These are phyloP conservation scores for Cephus spinipes DNA, from an alignment of 2,888 invertebrate genomes.

Conservation along the genomic window DNA sequence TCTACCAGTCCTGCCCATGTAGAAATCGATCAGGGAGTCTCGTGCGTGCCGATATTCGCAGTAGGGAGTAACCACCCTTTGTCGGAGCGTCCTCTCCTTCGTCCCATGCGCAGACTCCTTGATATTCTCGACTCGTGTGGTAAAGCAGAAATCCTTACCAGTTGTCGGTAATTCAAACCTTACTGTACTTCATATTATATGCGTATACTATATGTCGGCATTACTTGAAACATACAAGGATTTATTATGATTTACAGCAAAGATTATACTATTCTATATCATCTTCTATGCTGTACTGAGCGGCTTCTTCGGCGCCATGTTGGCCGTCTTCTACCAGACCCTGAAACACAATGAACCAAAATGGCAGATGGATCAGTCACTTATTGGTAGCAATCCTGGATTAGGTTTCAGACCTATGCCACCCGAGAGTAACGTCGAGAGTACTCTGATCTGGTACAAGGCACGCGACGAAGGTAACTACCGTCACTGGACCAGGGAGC, in stretches of 20 bases:
- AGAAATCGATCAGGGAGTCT: too few relatives aligned
- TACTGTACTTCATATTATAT: too few relatives aligned
- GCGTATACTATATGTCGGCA: too few relatives aligned
- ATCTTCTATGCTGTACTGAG: constrained; percentile 93
- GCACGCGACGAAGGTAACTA: constrained; percentile 81
- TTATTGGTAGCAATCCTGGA: constrained; percentile 96
- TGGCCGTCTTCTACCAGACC: constrained; percentile 95
- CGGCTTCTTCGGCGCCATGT: constrained; percentile 94
- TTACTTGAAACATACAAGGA: too few relatives aligned
- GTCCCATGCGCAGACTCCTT: too few relatives aligned
- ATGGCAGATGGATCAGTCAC: constrained; percentile 87
- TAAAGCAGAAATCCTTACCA: too few relatives aligned
- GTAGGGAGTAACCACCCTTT: too few relatives aligned
- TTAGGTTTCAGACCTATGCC: constrained; percentile 98
- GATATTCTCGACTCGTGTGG: too few relatives aligned
- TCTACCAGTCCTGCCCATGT: too few relatives aligned
- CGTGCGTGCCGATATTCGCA: too few relatives aligned
- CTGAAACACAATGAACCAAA: constrained; percentile 87
- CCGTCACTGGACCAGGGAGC: constrained; percentile 82
- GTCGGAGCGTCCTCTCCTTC: too few relatives aligned
- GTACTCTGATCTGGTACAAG: constrained; percentile 96
- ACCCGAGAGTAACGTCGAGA: constrained; percentile 90
- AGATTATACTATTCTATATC: constrained; percentile 95
- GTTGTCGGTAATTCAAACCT: too few relatives aligned
- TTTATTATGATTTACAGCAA: constrained; percentile 74